Evolutionary conservation across 2,797 vertebrate species (phyloP), one percentile per base, ranked within the genome.

Genomic region (Arremon brunneinucha): DNA sequence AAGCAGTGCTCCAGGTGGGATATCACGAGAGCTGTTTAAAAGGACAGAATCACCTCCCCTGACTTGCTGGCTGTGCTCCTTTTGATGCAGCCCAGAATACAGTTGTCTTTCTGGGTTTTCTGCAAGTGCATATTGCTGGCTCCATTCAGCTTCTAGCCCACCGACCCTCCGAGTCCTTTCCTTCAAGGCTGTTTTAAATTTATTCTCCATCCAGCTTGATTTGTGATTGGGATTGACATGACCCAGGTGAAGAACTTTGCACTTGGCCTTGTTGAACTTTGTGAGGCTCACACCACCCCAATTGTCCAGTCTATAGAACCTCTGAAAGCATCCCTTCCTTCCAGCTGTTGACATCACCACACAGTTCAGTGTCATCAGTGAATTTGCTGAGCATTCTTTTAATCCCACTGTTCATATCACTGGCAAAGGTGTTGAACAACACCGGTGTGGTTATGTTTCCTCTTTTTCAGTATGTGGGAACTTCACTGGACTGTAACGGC

Each of bases 361-460:
- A 39, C 5, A 59, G 10, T 10, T 47, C 8, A 5, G 26, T 34
- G 6, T 32, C 30, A 19, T 46, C 18, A 67, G 34, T 39, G 35
- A 53, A 35, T 6, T 47, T 60, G 7, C 7, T 67, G 26, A 67
- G 14, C 8, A 22, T 34, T 14, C 14, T 18, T 67, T 47, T 55
- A 47, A 27, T 68, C 26, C 34, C 34, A 41, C 11, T 14, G 3
- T 16, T 60, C 26, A 11, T 35, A 11, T 32, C 15, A 47, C 34
- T 46, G 27, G 41, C 14, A 53, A 67, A 55, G 7, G 9, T 53
- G 17, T 53, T 60, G 26, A 81, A 47, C 21, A 67, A 8, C 10
- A 34, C 4, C 0, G 0, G 4, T 41, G 8, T 32, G 30, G 26
- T 47, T 35, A n/a, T 47, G 12, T 68, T 53, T 60, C 12, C 7